A percentile compares a stretch with the other conserved stretches of the same genome.
phyloP scores from a whole-genome alignment of 2,797 vertebrate genomes.

The Pseudochirops cupreus region DNA sequence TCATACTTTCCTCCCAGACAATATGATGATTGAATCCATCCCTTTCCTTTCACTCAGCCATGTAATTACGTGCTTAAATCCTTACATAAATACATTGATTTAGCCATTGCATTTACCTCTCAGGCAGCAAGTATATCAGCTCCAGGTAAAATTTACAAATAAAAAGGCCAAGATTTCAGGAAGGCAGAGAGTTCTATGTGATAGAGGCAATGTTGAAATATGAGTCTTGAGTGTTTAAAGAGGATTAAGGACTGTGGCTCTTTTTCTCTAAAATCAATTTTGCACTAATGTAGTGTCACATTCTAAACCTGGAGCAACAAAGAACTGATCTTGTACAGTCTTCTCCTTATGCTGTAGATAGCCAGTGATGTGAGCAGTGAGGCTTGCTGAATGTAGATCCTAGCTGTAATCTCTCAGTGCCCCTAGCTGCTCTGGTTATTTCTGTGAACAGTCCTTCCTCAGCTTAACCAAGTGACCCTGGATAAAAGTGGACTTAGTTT shows the following conservation, averaged over 20 bases:
- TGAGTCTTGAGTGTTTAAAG: constrained; percentile 45
- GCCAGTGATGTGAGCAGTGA: background rate
- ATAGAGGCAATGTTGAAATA: constrained; percentile 62
- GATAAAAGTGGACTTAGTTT: background rate
- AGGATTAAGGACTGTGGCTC: constrained; percentile 43
- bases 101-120: constrained; percentile 71
- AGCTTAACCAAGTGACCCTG: background rate
- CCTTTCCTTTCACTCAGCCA: constrained; percentile 34
- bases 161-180: constrained; percentile 58
- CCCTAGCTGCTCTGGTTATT: background rate
- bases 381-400: background rate
- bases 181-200: constrained; percentile 32
- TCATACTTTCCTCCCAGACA: constrained; percentile 51
- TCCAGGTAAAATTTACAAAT: constrained; percentile 39
- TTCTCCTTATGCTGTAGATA: background rate
- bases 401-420: background rate
- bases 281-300: constrained; percentile 40
- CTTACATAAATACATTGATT: constrained; percentile 64
- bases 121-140: constrained; percentile 47
- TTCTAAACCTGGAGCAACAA: constrained; percentile 30
- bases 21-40: constrained; percentile 52
- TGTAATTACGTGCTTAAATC: constrained; percentile 74
- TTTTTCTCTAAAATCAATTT: constrained; percentile 48
- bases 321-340: constrained; percentile 36
- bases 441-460: background rate